Conservation (phyloP, 2,113 vertebrate genomes). For the Eolophus roseicapilla region DNA sequence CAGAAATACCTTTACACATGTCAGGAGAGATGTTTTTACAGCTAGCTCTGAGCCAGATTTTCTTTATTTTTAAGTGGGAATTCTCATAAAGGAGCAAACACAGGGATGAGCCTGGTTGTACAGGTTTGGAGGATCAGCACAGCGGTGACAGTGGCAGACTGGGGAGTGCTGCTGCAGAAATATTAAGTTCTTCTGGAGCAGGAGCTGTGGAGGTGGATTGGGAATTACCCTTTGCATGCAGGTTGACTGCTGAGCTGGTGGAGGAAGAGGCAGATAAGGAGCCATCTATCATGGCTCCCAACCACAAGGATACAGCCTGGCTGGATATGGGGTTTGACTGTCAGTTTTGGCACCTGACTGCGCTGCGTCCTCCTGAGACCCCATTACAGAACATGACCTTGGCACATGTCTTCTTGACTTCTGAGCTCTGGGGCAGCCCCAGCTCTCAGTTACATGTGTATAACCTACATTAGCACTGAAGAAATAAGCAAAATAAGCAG, state of each 20-base stretch:
- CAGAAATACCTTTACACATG: background rate
- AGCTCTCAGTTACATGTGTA: background rate
- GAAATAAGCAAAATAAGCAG: background rate
- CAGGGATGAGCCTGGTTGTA: background rate
- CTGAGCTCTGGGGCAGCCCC: background rate
- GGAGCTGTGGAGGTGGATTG: background rate
- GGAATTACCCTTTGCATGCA: background rate
- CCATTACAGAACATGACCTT: fast-evolving
- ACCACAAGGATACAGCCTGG: background rate
- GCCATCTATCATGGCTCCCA: fast-evolving
- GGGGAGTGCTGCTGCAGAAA: background rate
- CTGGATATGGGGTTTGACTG: background rate
- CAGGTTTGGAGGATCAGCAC: background rate
- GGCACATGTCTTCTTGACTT: fast-evolving
- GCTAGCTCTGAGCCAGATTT: background rate
- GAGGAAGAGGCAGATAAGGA: background rate
- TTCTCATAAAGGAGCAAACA: background rate
- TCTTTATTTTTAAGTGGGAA: background rate
- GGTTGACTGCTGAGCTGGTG: background rate
- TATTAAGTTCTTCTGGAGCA: background rate
- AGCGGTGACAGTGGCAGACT: background rate
- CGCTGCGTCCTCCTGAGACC: background rate
- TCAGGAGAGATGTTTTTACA: background rate
- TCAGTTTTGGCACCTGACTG: background rate
- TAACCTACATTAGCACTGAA: background rate